Base-by-base conservation (phyloP, 2,113 vertebrate species). In the Chamaetylas fuelleborni region DNA sequence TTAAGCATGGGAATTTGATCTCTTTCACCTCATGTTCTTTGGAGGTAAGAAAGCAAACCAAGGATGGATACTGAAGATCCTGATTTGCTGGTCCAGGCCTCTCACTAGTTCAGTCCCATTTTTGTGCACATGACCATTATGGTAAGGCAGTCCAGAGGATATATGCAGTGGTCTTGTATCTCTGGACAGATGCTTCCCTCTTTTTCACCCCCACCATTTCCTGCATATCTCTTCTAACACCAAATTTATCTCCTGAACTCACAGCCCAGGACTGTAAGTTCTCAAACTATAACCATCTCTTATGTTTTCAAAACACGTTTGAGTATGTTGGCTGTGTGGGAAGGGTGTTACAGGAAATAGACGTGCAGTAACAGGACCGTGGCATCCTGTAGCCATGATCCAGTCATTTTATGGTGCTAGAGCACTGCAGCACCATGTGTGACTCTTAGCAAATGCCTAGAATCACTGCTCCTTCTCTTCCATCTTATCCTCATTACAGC, bases 1-100 rank as follows among this genome's bases (percentile, higher is more conserved):
- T 81, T 93, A 83, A 94, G 82, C 54, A 22, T 31, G 33, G 90
- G 43, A 90, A 95, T 60, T 43, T 70, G 34, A 92, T 94, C 85
- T 77, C 79, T 88, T 86, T 83, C 42, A 86, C 86, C 90, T 92
- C 7, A 0, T 77, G 79, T 92, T 93, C 76, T 73, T 42, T 38
- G 36, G 71, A 83, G 60, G n/a, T 29, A 92, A 92, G 88, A 93
- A 81, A 54, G 47, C 86, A 92, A 88, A 66, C 36, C 47, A 65
- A 70, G 79, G 23, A 18, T 83, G 64, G 54, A 81, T 47, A 66
- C 50, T 66, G 76, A 86, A 62, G 86, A 43, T 95, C 61, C 38
- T 90, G 90, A 88, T 96, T 93, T 95, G 60, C 73, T 20, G 6
- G 4, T 53, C 29, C 6, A 6, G 50, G 14, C 61, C 28, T 72